Evolutionary conservation across 2,113 vertebrate genomes (phyloP).

Genomic region (Mirounga angustirostris): DNA sequence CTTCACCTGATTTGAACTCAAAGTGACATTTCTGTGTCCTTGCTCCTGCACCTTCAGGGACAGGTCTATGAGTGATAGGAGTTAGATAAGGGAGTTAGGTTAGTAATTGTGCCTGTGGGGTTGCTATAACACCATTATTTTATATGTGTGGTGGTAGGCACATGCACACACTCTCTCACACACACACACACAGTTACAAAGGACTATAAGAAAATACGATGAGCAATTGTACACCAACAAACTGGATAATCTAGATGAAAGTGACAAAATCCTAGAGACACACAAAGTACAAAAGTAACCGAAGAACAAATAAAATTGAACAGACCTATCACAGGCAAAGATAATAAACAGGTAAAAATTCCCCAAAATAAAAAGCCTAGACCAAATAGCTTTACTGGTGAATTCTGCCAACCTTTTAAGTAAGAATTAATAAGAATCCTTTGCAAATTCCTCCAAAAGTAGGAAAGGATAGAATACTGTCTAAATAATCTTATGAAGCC

Average conservation of each 20-base stretch:
- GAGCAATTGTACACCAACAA: background rate
- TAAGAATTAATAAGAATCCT: background rate
- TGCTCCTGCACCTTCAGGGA: constrained; percentile 62
- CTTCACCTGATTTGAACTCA: constrained; percentile 65
- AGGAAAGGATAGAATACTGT: background rate
- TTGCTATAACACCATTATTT: background rate
- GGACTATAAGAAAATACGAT: background rate
- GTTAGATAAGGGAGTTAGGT: background rate
- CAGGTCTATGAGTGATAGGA: constrained; percentile 83
- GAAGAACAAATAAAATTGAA: background rate
- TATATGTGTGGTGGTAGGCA: background rate
- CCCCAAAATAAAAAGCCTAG: background rate
- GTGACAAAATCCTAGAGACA: background rate
- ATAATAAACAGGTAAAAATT: background rate
- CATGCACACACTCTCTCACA: background rate
- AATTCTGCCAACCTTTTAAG: background rate
- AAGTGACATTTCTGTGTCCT: constrained; percentile 23
- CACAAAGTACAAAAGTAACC: background rate
- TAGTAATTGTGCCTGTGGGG: background rate
- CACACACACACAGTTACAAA: background rate
- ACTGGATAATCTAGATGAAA: background rate
- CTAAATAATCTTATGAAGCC: background rate
- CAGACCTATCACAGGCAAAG: background rate
- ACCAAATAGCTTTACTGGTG: background rate
- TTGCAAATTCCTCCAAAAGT: background rate